phyloP scores from a whole-genome alignment of 2,113 vertebrate genomes.

The Sialia sialis region DNA sequence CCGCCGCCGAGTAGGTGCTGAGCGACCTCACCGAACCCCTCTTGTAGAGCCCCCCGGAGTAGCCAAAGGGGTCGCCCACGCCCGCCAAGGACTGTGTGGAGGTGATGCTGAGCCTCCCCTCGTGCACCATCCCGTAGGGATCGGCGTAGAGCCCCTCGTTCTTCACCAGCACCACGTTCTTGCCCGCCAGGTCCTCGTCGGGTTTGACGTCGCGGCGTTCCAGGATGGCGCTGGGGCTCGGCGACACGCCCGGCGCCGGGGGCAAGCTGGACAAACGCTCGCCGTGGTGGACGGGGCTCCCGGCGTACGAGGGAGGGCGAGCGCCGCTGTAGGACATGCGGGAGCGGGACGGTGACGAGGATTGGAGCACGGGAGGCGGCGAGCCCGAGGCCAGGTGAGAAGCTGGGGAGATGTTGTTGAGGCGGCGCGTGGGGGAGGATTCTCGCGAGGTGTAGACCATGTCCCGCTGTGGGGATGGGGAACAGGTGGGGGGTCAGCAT shows the following conservation, averaged over 20 bases:
- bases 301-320: constrained; percentile 88
- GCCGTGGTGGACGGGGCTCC: constrained; percentile 81
- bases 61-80: constrained; percentile 89
- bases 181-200: constrained; percentile 89
- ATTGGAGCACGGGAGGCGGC: constrained; percentile 72
- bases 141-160: constrained; percentile 92
- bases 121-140: constrained; percentile 91
- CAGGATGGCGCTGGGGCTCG: constrained; percentile 95
- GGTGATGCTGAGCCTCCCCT: constrained; percentile 92
- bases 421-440: constrained; percentile 92
- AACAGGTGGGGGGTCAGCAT: not conserved
- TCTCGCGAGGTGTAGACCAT: constrained; percentile 95
- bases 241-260: constrained; percentile 80
- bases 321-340: constrained; percentile 91
- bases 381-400: constrained; percentile 70
- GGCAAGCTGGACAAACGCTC: constrained; percentile 76
- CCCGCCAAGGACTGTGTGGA: constrained; percentile 89
- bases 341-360: constrained; percentile 89
- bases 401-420: constrained; percentile 86
- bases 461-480: constrained; percentile 80
- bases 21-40: constrained; percentile 91
- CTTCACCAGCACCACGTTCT: constrained; percentile 92
- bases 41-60: constrained; percentile 90
- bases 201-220: constrained; percentile 96
- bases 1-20: constrained; percentile 94